Conservation (phyloP, 2,113 vertebrate genomes). For the Menidia beryllina region DNA sequence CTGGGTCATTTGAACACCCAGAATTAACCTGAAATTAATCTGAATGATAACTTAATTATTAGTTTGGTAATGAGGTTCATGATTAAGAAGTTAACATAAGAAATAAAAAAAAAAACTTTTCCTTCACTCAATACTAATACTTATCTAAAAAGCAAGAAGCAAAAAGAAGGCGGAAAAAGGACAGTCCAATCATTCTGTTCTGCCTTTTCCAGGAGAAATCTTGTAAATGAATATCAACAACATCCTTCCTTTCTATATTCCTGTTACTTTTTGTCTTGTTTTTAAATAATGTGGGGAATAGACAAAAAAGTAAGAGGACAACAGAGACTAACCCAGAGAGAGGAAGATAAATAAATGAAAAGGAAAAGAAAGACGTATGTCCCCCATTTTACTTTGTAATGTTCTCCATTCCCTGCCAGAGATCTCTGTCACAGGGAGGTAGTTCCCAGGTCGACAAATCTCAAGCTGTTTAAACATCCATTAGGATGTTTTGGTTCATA, state of each 20-base stretch:
- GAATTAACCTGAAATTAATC: conserved; percentile 78
- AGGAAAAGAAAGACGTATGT: conserved; percentile 66
- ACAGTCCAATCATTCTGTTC: not conserved
- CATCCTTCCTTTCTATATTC: conserved; percentile 38
- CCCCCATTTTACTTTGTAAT: conserved; percentile 74
- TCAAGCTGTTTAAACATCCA: conserved; percentile 88
- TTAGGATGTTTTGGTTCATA: conserved; percentile 84
- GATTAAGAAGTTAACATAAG: conserved; percentile 82
- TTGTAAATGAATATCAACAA: not conserved
- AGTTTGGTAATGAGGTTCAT: conserved; percentile 80
- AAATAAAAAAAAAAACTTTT: conserved; percentile 53
- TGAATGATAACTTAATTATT: conserved; percentile 80
- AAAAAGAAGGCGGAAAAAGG: conserved; percentile 10
- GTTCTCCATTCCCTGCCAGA: conserved; percentile 79
- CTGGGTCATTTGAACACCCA: conserved; percentile 74
- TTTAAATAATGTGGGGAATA: conserved; percentile 64
- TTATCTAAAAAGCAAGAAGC: conserved; percentile 13
- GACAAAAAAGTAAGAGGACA: conserved; percentile 38
- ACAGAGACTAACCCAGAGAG: conserved; percentile 38
- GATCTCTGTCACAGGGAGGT: conserved; percentile 79
- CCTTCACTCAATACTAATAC: conserved; percentile 3
- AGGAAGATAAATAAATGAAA: conserved; percentile 65
- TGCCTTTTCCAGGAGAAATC: too few species aligned
- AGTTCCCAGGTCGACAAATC: conserved; percentile 81
- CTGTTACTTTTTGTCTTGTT: conserved; percentile 55